Base-by-base conservation (phyloP, 2,797 vertebrate species). In the Heteromormyrus szaboi region DNA sequence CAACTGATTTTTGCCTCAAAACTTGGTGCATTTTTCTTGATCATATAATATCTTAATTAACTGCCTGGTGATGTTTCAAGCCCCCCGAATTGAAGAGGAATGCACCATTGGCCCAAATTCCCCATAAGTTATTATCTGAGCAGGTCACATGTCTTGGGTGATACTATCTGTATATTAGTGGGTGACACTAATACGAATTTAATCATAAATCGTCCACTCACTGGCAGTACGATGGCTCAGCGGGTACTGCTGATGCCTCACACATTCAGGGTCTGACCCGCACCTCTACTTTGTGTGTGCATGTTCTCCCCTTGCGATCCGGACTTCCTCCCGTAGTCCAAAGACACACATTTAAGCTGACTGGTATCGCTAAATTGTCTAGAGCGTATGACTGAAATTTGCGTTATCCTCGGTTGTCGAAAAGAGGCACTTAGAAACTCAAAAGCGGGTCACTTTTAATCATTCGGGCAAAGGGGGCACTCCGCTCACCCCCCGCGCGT, bases 101-200 rank as follows among this genome's bases (percentile, higher is more conserved):
- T 37, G 29, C 4, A 72, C 29, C 29, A 72, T 37, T 72, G 29
- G 65, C 29, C 29, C 11, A 72, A 72, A 72, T 72, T 72, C 65
- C 65, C 29, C 37, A 29, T 72, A 5, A 68, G 65, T 72, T 33
- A 72, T 72, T 72, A 72, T 72, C 29, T 37, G 65, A 72, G 65
- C 29, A 72, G 65, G 65, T 72, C 65, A 72, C 29, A 72, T 37
- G 65, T 72, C 65, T 72, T 72, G 29, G 11, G 29, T 72, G 29
- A 72, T 72, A 72, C 65, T 37, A 33, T 72, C 29, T 72, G 29
- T 14, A 72, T 72, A 72, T 72, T 92, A 92, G 93, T 93, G 92
- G 92, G 94, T 91, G 89, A 91, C 91, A 93, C 94, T 93, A 92
- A 90, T 72, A 37, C 65, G 29, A 72, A 72, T 72, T 72, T 37